phyloP scores from a whole-genome alignment of 2,888 invertebrate genomes.

The Onthophagus sagittarius region DNA sequence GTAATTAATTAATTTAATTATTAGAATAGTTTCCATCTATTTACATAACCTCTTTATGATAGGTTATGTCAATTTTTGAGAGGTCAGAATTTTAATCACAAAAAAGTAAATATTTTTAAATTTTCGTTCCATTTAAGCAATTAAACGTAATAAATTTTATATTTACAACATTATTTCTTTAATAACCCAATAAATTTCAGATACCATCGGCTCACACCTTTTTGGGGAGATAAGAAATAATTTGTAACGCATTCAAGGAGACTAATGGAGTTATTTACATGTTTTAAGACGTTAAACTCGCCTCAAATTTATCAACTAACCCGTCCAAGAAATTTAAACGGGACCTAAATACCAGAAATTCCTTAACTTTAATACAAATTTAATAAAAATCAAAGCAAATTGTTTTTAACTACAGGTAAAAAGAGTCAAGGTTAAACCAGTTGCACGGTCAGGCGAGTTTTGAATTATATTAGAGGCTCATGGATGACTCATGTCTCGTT shows the following conservation, averaged over 20 bases:
- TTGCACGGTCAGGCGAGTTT: neutral
- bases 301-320: neutral
- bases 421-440: neutral
- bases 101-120: too few relatives aligned
- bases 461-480: neutral
- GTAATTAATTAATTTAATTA: too few relatives aligned
- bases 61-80: too few relatives aligned
- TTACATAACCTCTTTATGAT: too few relatives aligned
- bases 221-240: neutral
- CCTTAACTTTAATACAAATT: neutral
- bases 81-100: too few relatives aligned
- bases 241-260: neutral
- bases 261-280: neutral
- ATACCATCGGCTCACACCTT: too few relatives aligned
- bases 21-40: too few relatives aligned
- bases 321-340: neutral
- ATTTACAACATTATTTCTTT: too few relatives aligned
- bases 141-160: too few relatives aligned
- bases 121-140: too few relatives aligned
- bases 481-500: neutral
- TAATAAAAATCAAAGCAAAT: neutral
- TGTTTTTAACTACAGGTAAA: too few relatives aligned
- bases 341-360: neutral
- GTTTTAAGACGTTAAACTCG: neutral
- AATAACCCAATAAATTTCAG: too few relatives aligned